phyloP scores from a whole-genome alignment of 2,888 invertebrate genomes.

The Orchesellides sinensis region DNA sequence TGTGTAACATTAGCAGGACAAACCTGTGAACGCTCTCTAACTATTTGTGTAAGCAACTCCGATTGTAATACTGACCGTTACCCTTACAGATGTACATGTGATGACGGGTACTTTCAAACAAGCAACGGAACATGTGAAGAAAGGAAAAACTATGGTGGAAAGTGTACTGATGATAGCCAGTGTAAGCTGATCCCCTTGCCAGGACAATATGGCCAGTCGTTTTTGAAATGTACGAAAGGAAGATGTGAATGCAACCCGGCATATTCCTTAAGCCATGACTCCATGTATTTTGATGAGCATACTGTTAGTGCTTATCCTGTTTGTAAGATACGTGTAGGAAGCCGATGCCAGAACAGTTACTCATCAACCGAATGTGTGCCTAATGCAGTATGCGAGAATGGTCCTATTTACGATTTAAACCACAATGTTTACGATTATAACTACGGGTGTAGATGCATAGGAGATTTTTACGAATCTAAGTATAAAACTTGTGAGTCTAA shows the following conservation, averaged over 20 bases:
- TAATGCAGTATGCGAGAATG: not conserved
- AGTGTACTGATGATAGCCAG: not conserved
- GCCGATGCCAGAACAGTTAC: too few species aligned
- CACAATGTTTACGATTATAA: too few species aligned
- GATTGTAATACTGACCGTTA: not conserved
- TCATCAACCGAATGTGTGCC: slow-evolving; percentile 10
- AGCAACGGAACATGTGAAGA: not conserved
- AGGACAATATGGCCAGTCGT: not conserved
- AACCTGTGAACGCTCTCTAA: too few species aligned
- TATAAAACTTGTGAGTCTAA: not conserved
- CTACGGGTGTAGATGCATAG: not conserved
- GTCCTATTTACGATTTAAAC: not conserved
- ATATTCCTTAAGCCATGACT: too few species aligned
- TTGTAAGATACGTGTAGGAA: too few species aligned
- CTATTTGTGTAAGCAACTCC: not conserved
- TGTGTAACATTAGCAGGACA: too few species aligned
- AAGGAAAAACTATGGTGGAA: not conserved
- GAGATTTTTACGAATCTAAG: not conserved
- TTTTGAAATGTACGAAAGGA: not conserved
- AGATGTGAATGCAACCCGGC: slow-evolving; percentile 4
- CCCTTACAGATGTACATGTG: not conserved
- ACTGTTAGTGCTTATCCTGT: too few species aligned
- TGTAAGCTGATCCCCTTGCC: not conserved
- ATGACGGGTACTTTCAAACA: not conserved
- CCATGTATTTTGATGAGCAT: too few species aligned